Base-by-base conservation (phyloP, 2,113 vertebrate genomes). In the Mohoua ochrocephala region DNA sequence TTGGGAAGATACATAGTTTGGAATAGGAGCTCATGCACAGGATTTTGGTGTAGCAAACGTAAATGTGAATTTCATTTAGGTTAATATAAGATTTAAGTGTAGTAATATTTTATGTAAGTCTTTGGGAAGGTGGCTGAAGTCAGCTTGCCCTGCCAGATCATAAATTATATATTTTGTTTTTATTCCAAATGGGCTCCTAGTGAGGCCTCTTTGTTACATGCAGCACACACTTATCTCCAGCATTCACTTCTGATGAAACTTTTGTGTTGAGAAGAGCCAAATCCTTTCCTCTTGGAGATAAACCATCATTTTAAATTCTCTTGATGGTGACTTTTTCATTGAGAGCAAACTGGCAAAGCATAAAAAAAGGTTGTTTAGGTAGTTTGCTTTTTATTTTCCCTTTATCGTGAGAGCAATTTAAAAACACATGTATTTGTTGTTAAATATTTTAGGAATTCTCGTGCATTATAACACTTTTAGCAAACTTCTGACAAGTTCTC, bases 381-480 rank as follows among this genome's bases (percentile, higher is more conserved):
- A 30, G n/a, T 63, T 87, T 81, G 13, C 1, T 9, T 50, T 91
- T 80, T 67, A 33, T 75, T 81, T 84, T 47, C 45, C 19, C 27
- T 78, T 31, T 80, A 39, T n/a, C 13, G 21, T 14, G 49, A 64
- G 37, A 92, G 22, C 33, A 42, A 26, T 70, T 87, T 15, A 13
- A 50, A 77, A 84, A 21, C 5, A 28, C 1, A 0, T 6, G 6
- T 41, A 44, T 37, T 24, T 21, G 28, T 27, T 54, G 42, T 18
- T 64, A 41, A 13, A 54, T 95, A 8, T n/a, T 67, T 49, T 15
- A 80, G 53, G 23, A 47, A 49, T 56, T 82, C 59, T 85, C n/a
- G 22, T 1, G 1, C 49, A 17, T 13, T 16, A 0, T 35, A 45
- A 59, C 0, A 0, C 21, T 79, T 84, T 27, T 27, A 47, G 67